These are phyloP conservation scores for Scaptodrosophila lebanonensis DNA, from an alignment of 1,140 invertebrate species.

Conservation along the genomic window DNA sequence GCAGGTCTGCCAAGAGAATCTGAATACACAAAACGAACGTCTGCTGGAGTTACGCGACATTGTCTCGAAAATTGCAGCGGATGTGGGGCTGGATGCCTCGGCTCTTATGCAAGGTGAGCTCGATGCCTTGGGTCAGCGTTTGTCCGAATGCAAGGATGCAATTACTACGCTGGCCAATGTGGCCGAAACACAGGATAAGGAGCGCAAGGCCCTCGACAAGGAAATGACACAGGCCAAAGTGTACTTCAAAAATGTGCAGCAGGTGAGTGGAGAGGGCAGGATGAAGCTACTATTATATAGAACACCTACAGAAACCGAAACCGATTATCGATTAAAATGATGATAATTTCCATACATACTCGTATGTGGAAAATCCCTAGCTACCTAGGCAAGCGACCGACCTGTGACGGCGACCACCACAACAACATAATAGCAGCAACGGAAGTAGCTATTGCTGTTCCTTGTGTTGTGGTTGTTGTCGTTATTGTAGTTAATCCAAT, in stretches of 20 bases:
- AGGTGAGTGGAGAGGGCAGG: conserved; percentile 77
- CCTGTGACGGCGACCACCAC: conserved; percentile 3
- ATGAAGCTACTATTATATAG: conserved; percentile 6
- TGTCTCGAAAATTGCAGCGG: conserved; percentile 85
- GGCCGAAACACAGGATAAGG: conserved; percentile 82
- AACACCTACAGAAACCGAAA: not conserved
- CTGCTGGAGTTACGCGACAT: conserved; percentile 85
- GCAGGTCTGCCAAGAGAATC: conserved; percentile 86
- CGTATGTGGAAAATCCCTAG: conserved; percentile 60
- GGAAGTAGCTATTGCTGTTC: not conserved
- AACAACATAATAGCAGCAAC: conserved; percentile 13
- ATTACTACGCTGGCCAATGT: conserved; percentile 85
- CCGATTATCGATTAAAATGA: conserved; percentile 50
- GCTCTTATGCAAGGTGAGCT: conserved; percentile 86
- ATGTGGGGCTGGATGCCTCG: conserved; percentile 84
- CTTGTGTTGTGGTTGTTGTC: conserved; percentile 22
- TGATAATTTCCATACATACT: conserved; percentile 40
- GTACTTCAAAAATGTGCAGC: conserved; percentile 82
- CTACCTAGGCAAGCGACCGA: too few relatives aligned
- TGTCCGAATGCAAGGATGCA: conserved; percentile 86
- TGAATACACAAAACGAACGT: conserved; percentile 83
- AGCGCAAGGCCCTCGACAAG: conserved; percentile 79
- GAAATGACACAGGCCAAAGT: conserved; percentile 80
- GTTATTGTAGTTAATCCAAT: conserved; percentile 52
- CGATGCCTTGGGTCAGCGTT: conserved; percentile 85